Percentiles rank a stretch among this genome's conserved stretches.
phyloP scores from a whole-genome alignment of 2,797 vertebrate genomes.

The Craterocephalus amniculus region DNA sequence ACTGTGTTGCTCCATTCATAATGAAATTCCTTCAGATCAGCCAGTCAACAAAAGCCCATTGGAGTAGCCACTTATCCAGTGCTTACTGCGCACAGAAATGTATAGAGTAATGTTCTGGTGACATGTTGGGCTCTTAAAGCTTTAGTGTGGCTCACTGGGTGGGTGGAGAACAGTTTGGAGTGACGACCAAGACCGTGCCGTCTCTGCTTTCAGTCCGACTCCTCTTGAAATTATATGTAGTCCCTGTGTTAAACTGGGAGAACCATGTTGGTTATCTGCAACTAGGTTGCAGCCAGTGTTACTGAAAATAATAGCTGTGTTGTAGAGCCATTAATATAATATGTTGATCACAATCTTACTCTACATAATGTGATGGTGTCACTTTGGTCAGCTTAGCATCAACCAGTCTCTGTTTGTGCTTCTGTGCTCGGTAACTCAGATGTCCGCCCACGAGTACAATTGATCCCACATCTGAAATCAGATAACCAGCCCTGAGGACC shows the following conservation, averaged over 20 bases:
- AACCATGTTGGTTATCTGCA: not conserved
- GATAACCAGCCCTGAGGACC: constrained; percentile 24
- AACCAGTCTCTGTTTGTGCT: constrained; percentile 1
- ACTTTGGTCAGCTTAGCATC: not conserved
- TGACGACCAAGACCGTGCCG: constrained; percentile 48
- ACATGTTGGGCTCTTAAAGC: constrained; percentile 42
- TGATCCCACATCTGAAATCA: constrained; percentile 27
- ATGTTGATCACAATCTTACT: not conserved
- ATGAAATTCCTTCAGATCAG: constrained; percentile 49
- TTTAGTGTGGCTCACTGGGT: constrained; percentile 54
- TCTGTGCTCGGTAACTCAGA: not conserved
- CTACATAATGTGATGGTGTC: not conserved
- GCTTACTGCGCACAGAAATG: constrained; percentile 41
- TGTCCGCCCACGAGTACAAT: constrained; percentile 4
- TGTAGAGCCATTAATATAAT: not conserved
- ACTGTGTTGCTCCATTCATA: constrained; percentile 49
- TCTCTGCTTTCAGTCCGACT: constrained; percentile 56
- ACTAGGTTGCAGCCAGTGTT: not conserved
- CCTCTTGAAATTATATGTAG: constrained; percentile 30
- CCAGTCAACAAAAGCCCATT: constrained; percentile 54
- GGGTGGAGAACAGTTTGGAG: constrained; percentile 62
- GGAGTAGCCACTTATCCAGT: constrained; percentile 38
- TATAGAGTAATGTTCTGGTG: constrained; percentile 40
- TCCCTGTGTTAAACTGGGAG: constrained; percentile 9
- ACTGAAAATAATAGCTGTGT: not conserved